Evolutionary conservation across 2,888 invertebrate species (phyloP).

Genomic region (Hypselothyrea guttata): DNA sequence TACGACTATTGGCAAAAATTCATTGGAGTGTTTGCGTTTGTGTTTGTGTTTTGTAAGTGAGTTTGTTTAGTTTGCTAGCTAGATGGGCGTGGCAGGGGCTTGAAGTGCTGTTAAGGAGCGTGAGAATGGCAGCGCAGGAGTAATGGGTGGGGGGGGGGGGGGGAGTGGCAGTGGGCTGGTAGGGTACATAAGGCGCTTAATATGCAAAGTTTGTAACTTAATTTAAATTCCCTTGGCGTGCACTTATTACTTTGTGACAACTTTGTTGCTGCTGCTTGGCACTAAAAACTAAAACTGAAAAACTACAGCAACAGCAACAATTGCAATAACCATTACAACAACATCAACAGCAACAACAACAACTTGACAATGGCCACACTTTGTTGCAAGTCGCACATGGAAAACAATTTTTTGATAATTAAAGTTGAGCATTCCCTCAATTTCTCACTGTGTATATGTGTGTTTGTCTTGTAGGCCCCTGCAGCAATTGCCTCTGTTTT

Average conservation of each 20-base stretch:
- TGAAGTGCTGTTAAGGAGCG: neutral
- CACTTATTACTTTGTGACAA: constrained; percentile 64
- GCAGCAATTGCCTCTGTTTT: constrained; percentile 49
- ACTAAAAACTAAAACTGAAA: constrained; percentile 47
- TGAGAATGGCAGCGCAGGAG: neutral
- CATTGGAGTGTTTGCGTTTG: constrained; percentile 39
- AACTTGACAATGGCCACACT: constrained; percentile 56
- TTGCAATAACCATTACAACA: constrained; percentile 15
- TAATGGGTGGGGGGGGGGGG: neutral
- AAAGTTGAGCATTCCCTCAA: constrained; percentile 49
- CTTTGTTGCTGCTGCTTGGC: constrained; percentile 44
- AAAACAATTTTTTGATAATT: constrained; percentile 62
- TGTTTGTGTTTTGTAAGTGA: constrained; percentile 30
- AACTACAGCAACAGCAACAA: constrained; percentile 17
- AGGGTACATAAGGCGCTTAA: constrained; percentile 49
- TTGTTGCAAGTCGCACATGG: constrained; percentile 53
- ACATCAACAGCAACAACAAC: constrained; percentile 25
- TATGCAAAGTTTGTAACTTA: constrained; percentile 69
- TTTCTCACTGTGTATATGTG: constrained; percentile 4
- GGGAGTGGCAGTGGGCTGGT: neutral
- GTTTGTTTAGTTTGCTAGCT: constrained; percentile 33
- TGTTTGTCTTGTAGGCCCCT: constrained; percentile 23
- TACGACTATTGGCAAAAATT: constrained; percentile 47
- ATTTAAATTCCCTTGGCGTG: constrained; percentile 69
- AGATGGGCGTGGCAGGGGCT: neutral